Conservation (phyloP, 2,113 vertebrate genomes). For the Ovis canadensis region DNA sequence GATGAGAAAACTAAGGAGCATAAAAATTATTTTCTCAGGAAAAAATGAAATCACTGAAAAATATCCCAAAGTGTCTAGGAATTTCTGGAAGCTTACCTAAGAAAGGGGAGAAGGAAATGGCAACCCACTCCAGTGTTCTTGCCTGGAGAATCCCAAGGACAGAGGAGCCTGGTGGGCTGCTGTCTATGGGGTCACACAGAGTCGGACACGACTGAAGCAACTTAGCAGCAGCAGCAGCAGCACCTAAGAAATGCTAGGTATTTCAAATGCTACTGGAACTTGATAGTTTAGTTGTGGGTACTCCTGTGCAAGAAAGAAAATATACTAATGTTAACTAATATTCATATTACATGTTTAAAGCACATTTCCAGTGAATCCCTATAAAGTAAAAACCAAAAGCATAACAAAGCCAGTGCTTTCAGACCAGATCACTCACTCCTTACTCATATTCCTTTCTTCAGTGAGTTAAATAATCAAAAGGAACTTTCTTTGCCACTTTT, state of each 20-base stretch:
- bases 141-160: background rate
- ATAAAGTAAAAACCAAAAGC: constrained; percentile 2
- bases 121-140: background rate
- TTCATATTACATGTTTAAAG: background rate
- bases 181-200: rapidly evolving
- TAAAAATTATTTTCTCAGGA: background rate
- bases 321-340: background rate
- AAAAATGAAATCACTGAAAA: constrained; percentile 31
- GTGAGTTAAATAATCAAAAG: constrained; percentile 12
- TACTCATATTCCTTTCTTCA: constrained; percentile 11
- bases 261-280: background rate
- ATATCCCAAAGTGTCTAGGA: background rate
- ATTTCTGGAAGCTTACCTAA: background rate
- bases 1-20: background rate
- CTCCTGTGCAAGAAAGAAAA: background rate
- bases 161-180: background rate
- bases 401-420: background rate
- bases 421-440: background rate
- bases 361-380: background rate
- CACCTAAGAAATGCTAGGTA: background rate
- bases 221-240: background rate
- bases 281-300: background rate
- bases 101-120: background rate
- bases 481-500: background rate
- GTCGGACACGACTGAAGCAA: rapidly evolving